Evolutionary conservation across 2,888 invertebrate species (phyloP).

Genomic region (Ormyrus labotus): DNA sequence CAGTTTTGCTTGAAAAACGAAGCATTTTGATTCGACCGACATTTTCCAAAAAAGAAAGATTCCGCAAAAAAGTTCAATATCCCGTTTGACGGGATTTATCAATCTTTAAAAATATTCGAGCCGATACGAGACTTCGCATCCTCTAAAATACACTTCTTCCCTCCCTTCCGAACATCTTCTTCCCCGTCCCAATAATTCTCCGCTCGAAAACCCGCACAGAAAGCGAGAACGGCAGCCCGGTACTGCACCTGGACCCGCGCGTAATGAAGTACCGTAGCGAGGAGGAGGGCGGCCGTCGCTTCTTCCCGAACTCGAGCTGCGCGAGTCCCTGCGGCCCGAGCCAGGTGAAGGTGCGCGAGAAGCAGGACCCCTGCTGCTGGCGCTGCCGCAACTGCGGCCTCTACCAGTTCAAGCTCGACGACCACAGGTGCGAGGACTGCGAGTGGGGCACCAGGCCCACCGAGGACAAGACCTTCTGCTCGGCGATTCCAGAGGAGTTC

Average conservation of each 20-base stretch:
- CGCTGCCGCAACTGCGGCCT: conserved; percentile 76
- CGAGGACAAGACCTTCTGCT: conserved; percentile 71
- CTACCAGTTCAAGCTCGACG: conserved; percentile 74
- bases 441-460: conserved; percentile 72
- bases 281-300: conserved; percentile 58
- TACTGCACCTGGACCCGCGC: conserved; percentile 32
- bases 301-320: conserved; percentile 76
- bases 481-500: conserved; percentile 74
- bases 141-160: too few relatives aligned
- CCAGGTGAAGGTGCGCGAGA: conserved; percentile 72
- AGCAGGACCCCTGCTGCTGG: conserved; percentile 78
- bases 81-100: too few relatives aligned
- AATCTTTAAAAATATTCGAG: too few relatives aligned
- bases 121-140: too few relatives aligned
- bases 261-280: conserved; percentile 70
- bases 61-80: too few relatives aligned
- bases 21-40: too few relatives aligned
- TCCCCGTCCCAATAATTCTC: too few relatives aligned
- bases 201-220: neutral
- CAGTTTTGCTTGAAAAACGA: too few relatives aligned
- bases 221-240: conserved; percentile 40
- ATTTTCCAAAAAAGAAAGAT: too few relatives aligned
- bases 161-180: too few relatives aligned
- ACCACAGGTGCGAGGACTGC: conserved; percentile 77
- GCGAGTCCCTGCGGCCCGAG: conserved; percentile 72